Evolutionary conservation across 2,888 invertebrate species (phyloP).

Genomic region (Agapetus fuscipes): DNA sequence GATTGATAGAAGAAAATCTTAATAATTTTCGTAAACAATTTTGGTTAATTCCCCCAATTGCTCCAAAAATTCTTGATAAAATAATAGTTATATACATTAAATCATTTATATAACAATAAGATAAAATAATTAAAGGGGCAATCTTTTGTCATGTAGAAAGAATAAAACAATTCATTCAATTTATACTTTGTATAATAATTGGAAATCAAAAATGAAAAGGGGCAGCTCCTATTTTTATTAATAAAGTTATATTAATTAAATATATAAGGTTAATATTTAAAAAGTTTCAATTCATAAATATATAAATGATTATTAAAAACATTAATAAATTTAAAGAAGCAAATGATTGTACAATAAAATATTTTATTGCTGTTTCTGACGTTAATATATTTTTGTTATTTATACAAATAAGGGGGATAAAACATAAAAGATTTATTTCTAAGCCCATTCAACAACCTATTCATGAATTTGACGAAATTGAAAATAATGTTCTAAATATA

Average conservation of each 20-base stretch:
- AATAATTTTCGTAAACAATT: conserved; percentile 47
- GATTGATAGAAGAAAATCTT: conserved; percentile 54
- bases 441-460: conserved; percentile 43
- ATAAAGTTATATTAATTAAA: conserved; percentile 34
- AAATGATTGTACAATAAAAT: conserved; percentile 50
- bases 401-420: conserved; percentile 53
- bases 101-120: conserved; percentile 36
- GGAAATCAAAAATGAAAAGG: no score
- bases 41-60: conserved; percentile 46
- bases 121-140: conserved; percentile 47
- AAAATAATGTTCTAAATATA: conserved; percentile 38
- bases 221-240: conserved; percentile 49
- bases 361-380: conserved; percentile 37
- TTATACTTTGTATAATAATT: no score
- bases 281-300: conserved; percentile 32
- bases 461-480: conserved; percentile 26
- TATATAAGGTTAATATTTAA: conserved; percentile 27
- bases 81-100: conserved; percentile 38
- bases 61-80: conserved; percentile 38
- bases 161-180: conserved; percentile 44
- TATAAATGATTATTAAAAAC: conserved; percentile 41
- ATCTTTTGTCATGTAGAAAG: conserved; percentile 58
- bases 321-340: no score
- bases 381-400: conserved; percentile 31
- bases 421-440: conserved; percentile 53